Percentiles rank a stretch among this genome's conserved stretches.
Evolutionary conservation across 2,113 vertebrate species (phyloP).

Genomic region (Tympanuchus pallidicinctus): DNA sequence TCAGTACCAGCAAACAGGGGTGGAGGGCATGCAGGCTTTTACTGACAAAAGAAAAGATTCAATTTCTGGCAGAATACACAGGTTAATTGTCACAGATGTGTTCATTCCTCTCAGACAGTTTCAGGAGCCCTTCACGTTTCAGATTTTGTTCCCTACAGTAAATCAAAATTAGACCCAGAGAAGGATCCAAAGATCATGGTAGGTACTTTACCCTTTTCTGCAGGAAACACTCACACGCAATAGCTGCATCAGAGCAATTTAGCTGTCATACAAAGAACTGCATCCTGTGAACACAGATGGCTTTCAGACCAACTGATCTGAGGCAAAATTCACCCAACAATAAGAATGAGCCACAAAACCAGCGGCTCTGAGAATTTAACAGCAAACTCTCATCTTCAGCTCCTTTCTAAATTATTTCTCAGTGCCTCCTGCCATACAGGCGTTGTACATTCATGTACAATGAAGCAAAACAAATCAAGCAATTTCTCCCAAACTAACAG

Average conservation of each 20-base stretch:
- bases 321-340: not conserved
- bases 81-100: accelerated
- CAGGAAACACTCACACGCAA: accelerated
- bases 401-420: not conserved
- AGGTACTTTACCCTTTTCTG: accelerated
- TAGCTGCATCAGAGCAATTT: accelerated
- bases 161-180: not conserved
- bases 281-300: accelerated
- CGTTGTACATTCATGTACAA: not conserved
- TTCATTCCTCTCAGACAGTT: not conserved
- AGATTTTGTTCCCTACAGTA: not conserved
- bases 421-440: not conserved
- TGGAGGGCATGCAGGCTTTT: not conserved
- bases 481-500: not conserved
- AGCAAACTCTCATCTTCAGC: not conserved
- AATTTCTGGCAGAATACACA: not conserved
- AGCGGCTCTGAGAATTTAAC: not conserved
- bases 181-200: accelerated
- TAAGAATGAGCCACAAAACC: not conserved
- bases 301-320: not conserved
- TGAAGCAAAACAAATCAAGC: not conserved
- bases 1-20: not conserved
- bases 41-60: not conserved
- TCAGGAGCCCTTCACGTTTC: accelerated
- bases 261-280: not conserved